Base-by-base conservation (phyloP, 2,113 vertebrate genomes). In the Syngnathus floridae region DNA sequence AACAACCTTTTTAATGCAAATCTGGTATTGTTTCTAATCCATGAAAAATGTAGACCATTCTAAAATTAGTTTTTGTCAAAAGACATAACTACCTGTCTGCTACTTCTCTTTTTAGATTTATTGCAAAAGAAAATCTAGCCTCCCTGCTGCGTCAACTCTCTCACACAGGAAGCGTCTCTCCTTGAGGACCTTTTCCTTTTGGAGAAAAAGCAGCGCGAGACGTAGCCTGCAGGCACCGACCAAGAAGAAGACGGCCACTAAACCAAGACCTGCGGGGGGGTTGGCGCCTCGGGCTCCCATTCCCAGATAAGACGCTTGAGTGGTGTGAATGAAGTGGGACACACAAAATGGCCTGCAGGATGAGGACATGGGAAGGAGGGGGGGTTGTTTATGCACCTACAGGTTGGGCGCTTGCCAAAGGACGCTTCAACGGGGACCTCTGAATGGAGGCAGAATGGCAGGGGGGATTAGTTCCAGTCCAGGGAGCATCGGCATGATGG, bases 341-440 rank as follows among this genome's bases (percentile, higher is more conserved):
- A 89, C 84, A 86, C 57, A 69, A 67, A 75, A 71, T 21, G 63
- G 69, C 70, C 60, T 1, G n/a, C 62, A 19, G 37, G 70, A 65
- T 56, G 9, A 52, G 57, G 2, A n/a, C 45, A 31, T 8, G 26
- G 61, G 54, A 1, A 37, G 21, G 11, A 55, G 45, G 57, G 38
- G 31, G 57, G 38, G 46, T 66, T 79, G 79, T 85, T 84, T 88
- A 84, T 80, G 85, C 78, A 77, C 63, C 80, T 77, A 77, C 85
- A 83, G 80, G 62, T 64, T 78, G 77, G 74, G 46, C 79, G 71
- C 83, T 82, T 82, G 79, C 80, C 82, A 80, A 82, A 73, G 78
- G 71, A 16, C 5, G 26, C 54, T 14, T 56, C 54, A 16, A 56
- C 26, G 26, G 13, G 54, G 26, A 17, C 59, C 72, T 65, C n/a